Base-by-base conservation (phyloP, 2,888 invertebrate species). In the Chaitophorus viminalis region DNA sequence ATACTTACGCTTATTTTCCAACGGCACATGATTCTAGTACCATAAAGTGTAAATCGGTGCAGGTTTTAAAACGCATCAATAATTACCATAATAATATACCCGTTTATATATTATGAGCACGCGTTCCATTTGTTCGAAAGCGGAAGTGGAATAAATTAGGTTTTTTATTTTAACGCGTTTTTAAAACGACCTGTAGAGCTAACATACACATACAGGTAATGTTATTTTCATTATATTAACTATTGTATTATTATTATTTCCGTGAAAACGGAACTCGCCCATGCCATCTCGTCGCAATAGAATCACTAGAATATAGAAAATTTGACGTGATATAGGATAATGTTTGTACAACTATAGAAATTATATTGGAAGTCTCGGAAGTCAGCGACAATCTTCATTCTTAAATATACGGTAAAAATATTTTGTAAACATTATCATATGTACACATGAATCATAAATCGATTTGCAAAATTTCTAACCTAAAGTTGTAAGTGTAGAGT, bases 141-240 rank as follows among this genome's bases (percentile, higher is more conserved):
- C 76, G 84, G 84, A 84, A 84, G 65, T 68, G 65, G 65, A 84
- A 84, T 76, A 84, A 84, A 84, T 84, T 84, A 84, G 65, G 46
- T 76, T 84, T 84, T 84, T 76, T 29, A 25, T 84, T 84, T 76
- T 84, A 76, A 84, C 84, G 75, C 65, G 76, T 76, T 76, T 84
- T 46, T 46, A 9, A 84, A 75, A 76, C 39, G 75, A 84, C 39
- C 39, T n/a, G 75, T 54, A 39, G 46, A 74, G 39, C 83, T 3
- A 68, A 68, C 68, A 68, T 11, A 68, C n/a, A 4, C n/a, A 68
- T 29, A 68, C 11, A n/a, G 0, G 29, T 68, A 68, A 29, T 29
- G n/a, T 60, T n/a, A n/a, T 65, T n/a, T 65, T 0, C 60, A 25
- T 25, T 60, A 60, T 60, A 60, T 60, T 60, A 3, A 25, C 21